Conservation (phyloP, 2,113 vertebrate species). For the Bothrops jararaca region DNA sequence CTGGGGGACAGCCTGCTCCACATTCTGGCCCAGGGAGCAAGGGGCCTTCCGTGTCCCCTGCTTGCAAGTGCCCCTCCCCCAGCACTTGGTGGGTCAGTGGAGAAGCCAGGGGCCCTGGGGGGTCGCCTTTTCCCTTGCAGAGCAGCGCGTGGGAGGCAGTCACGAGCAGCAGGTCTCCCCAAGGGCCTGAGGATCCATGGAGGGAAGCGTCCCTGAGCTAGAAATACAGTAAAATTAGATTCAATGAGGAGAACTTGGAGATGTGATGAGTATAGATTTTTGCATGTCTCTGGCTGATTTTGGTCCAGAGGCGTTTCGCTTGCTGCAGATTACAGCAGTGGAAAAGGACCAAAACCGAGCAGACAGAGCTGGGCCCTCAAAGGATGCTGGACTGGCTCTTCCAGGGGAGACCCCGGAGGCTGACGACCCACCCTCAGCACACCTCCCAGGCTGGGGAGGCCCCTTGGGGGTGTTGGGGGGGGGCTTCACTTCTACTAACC, state of each 20-base stretch:
- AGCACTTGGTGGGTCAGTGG: background rate
- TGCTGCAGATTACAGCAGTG: background rate
- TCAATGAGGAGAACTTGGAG: background rate
- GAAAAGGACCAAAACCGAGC: background rate
- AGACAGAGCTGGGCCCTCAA: accelerated
- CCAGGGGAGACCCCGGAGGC: background rate
- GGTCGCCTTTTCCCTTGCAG: background rate
- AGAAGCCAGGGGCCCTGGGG: background rate
- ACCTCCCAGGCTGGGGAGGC: background rate
- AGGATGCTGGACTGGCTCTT: background rate
- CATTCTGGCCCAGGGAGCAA: background rate
- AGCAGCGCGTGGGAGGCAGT: background rate
- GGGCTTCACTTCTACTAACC: background rate
- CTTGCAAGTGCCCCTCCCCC: background rate
- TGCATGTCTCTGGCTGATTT: background rate
- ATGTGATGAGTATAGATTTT: background rate
- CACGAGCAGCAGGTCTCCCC: accelerated
- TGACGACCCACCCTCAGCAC: background rate
- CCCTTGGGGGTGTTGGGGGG: background rate
- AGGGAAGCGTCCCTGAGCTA: background rate
- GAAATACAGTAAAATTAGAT: background rate
- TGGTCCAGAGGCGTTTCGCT: background rate
- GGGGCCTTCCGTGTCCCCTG: background rate
- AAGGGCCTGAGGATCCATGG: background rate
- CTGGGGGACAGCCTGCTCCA: background rate